Conservation (phyloP, 2,888 invertebrate species). For the Pyrrhia umbra region DNA sequence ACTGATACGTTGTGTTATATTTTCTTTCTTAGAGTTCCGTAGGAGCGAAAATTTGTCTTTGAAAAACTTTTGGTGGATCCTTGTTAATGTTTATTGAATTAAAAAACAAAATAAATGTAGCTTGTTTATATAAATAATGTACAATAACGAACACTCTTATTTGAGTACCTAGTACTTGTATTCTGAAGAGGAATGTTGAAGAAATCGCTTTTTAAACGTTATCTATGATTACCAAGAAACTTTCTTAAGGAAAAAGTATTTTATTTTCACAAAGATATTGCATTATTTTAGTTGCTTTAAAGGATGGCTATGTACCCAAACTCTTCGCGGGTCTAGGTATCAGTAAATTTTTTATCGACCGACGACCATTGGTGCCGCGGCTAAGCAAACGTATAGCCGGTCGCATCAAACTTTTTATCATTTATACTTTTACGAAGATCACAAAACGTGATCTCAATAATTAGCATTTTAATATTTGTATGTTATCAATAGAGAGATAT, state of each 20-base stretch:
- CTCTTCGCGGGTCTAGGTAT: no score
- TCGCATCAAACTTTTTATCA: no score
- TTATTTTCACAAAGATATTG: not conserved
- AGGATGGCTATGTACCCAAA: no score
- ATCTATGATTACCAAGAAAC: not conserved
- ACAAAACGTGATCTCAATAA: no score
- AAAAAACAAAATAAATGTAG: not conserved
- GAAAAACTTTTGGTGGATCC: slow-evolving; percentile 17
- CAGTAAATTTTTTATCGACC: no score
- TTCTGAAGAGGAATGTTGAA: slow-evolving; percentile 19
- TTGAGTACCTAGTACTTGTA: slow-evolving; percentile 13
- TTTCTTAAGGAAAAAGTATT: not conserved
- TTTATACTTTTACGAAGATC: no score
- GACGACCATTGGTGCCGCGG: no score
- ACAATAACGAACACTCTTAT: slow-evolving; percentile 5
- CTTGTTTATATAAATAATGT: slow-evolving; percentile 9
- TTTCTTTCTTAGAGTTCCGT: slow-evolving; percentile 69
- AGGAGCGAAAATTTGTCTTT: slow-evolving; percentile 17
- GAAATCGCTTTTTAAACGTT: slow-evolving; percentile 3
- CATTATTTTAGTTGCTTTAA: not conserved
- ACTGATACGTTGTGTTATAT: slow-evolving; percentile 67
- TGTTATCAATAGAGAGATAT: no score
- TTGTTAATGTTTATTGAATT: slow-evolving; percentile 10
- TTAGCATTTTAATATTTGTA: no score
- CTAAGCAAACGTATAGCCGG: no score